Base-by-base conservation (phyloP, 2,888 invertebrate species). In the Acanthosepion pharaonis region DNA sequence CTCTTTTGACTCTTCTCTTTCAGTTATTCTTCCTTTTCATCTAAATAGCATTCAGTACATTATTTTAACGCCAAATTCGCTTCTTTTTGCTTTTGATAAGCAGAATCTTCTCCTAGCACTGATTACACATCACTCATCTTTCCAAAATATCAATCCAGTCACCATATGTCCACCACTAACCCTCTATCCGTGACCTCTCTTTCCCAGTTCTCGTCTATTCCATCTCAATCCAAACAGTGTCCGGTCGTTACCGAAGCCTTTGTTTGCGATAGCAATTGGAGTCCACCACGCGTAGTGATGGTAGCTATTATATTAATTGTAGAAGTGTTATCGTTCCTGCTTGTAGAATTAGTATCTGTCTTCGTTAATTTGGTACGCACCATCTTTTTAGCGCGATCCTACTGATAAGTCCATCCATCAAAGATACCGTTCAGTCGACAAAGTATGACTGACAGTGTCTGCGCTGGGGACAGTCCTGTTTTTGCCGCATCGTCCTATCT, bases 201-300 rank as follows among this genome's bases (percentile, higher is more conserved):
- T 15, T 11, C 78, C 59, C n/a, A n/a, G 15, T 78, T 78, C 78
- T 3, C 8, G n/a, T 23, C 78, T 78, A 33, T 78, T 78, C 33
- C n/a, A 78, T 78, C 33, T 78, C n/a, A 78, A 78, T 78, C 78
- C 78, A 78, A 78, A 78, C 78, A 78, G n/a, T 78, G 78, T 78
- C 78, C 33, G n/a, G n/a, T 78, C 78, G 15, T 78, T 23, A 33
- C 78, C 15, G 20, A 33, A 33, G n/a, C 78, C 78, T 78, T 78
- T 78, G 78, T 78, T 78, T 78, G 78, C 78, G 15, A 78, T n/a
- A 78, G 78, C 33, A 78, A 78, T 78, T 78, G 78, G 33, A 78
- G 78, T 15, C 33, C n/a, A n/a, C 78, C 11, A 78, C 78, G 5
- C 78, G 20, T n/a, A 78, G 11, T 78, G n/a, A 78, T 78, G 78